Percentiles rank a stretch among this genome's conserved stretches.
These are phyloP conservation scores for Laothoe populi DNA, from an alignment of 2,888 invertebrate species.

Conservation along the genomic window DNA sequence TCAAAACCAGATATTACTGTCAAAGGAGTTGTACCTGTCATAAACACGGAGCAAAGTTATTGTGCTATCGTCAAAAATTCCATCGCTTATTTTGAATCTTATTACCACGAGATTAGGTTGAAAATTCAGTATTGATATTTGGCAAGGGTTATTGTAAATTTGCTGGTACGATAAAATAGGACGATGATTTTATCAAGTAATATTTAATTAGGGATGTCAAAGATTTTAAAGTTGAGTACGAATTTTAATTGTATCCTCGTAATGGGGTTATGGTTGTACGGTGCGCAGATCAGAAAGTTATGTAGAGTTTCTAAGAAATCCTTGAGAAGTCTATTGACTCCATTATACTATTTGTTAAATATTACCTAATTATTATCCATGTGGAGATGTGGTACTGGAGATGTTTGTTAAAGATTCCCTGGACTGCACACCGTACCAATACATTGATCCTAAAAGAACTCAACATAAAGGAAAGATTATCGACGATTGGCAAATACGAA, in stretches of 20 bases:
- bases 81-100: neutral
- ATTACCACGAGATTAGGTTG: neutral
- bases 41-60: slow-evolving; percentile 40
- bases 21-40: slow-evolving; percentile 65
- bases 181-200: slow-evolving; percentile 48
- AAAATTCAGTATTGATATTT: neutral
- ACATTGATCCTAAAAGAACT: too few relatives aligned
- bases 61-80: slow-evolving; percentile 2
- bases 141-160: slow-evolving; percentile 1
- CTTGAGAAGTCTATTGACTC: too few relatives aligned
- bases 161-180: slow-evolving; percentile 36
- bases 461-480: too few relatives aligned
- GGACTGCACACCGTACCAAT: too few relatives aligned
- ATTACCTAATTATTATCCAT: too few relatives aligned
- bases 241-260: neutral
- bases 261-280: neutral
- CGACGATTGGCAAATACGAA: too few relatives aligned
- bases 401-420: too few relatives aligned
- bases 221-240: slow-evolving; percentile 26
- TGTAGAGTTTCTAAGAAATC: too few relatives aligned
- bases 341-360: too few relatives aligned
- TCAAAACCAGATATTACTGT: slow-evolving; percentile 66
- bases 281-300: too few relatives aligned
- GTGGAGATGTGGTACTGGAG: too few relatives aligned
- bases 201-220: slow-evolving; percentile 48